These are phyloP conservation scores for Cydia amplana DNA, from an alignment of 1,140 invertebrate genomes.

Conservation along the genomic window DNA sequence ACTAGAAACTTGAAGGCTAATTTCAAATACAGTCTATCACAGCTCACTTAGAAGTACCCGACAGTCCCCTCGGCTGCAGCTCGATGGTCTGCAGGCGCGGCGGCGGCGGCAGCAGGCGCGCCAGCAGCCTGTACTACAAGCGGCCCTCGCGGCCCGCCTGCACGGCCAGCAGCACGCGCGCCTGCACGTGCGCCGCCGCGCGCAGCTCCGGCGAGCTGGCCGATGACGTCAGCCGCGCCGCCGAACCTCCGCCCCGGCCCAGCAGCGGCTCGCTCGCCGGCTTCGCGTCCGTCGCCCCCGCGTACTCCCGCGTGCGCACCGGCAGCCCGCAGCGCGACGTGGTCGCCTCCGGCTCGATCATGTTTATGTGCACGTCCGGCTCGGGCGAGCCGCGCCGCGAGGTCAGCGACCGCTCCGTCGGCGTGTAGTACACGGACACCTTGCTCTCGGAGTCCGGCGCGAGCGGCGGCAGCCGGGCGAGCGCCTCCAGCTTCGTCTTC, in stretches of 20 bases:
- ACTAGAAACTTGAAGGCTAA: slow-evolving; percentile 57
- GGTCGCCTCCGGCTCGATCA: slow-evolving; percentile 71
- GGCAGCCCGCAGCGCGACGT: slow-evolving; percentile 42
- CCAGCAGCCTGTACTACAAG: slow-evolving; percentile 77
- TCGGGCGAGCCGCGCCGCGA: slow-evolving; percentile 70
- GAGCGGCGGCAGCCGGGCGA: slow-evolving; percentile 68
- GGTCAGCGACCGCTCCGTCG: slow-evolving; percentile 82
- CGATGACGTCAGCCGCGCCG: slow-evolving; percentile 64
- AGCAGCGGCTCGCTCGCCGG: slow-evolving; percentile 73
- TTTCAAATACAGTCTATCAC: slow-evolving; percentile 74
- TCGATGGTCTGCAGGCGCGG: slow-evolving; percentile 30
- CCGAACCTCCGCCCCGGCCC: slow-evolving; percentile 60
- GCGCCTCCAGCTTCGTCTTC: slow-evolving; percentile 82
- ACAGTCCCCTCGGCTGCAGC: slow-evolving; percentile 38
- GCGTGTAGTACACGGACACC: slow-evolving; percentile 89
- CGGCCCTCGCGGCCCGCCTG: slow-evolving; percentile 52
- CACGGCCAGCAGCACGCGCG: slow-evolving; percentile 70
- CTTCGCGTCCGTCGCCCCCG: slow-evolving; percentile 56
- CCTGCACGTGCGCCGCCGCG: slow-evolving; percentile 65
- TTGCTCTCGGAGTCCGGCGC: slow-evolving; percentile 81
- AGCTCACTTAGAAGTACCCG: slow-evolving; percentile 68
- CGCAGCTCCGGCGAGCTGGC: slow-evolving; percentile 76
- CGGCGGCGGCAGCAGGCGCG: slow-evolving; percentile 64
- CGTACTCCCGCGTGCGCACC: slow-evolving; percentile 1
- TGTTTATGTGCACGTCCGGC: slow-evolving; percentile 81